Percentiles rank a stretch among this genome's conserved stretches.
Evolutionary conservation across 2,797 vertebrate species (phyloP).

Genomic region (Aulostomus chinensis): DNA sequence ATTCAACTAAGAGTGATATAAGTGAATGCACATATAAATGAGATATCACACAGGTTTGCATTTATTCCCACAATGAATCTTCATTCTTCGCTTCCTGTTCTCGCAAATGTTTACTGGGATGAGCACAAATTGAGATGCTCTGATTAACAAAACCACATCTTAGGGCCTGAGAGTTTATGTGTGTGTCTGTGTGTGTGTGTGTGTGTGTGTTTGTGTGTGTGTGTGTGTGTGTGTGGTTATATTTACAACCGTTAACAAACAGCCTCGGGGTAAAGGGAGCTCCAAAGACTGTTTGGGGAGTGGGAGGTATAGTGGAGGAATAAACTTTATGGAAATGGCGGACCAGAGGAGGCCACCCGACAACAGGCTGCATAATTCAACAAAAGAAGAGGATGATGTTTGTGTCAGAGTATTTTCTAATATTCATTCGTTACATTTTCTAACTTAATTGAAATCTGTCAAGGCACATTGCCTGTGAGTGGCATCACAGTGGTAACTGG

Average conservation of each 20-base stretch:
- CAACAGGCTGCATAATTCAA: constrained; percentile 70
- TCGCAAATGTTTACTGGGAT: constrained; percentile 31
- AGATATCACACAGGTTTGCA: constrained; percentile 30
- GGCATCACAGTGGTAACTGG: constrained; percentile 68
- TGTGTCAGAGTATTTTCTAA: constrained; percentile 73
- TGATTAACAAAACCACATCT: constrained; percentile 50
- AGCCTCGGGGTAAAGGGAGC: constrained; percentile 36
- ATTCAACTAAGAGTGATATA: constrained; percentile 18
- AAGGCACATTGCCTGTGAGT: constrained; percentile 68
- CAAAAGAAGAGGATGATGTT: constrained; percentile 72
- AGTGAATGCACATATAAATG: constrained; percentile 30
- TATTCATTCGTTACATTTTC: constrained; percentile 85
- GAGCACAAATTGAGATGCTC: constrained; percentile 23
- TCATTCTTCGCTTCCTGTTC: constrained; percentile 19
- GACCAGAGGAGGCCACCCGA: constrained; percentile 50
- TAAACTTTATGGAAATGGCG: constrained; percentile 63
- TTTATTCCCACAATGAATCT: constrained; percentile 20
- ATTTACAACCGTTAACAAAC: constrained; percentile 68
- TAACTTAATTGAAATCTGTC: constrained; percentile 87
- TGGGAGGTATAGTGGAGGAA: constrained; percentile 28
- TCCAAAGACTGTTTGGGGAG: constrained; percentile 31
- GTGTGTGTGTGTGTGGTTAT: constrained; percentile 33
- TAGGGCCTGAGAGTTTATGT: constrained; percentile 32
- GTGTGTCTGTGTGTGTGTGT: constrained; percentile 32
- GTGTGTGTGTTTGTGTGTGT: too few relatives aligned